Percentiles rank a stretch among this genome's conserved stretches.
Evolutionary conservation across 2,113 vertebrate species (phyloP).

Genomic region (Crotophaga sulcirostris): DNA sequence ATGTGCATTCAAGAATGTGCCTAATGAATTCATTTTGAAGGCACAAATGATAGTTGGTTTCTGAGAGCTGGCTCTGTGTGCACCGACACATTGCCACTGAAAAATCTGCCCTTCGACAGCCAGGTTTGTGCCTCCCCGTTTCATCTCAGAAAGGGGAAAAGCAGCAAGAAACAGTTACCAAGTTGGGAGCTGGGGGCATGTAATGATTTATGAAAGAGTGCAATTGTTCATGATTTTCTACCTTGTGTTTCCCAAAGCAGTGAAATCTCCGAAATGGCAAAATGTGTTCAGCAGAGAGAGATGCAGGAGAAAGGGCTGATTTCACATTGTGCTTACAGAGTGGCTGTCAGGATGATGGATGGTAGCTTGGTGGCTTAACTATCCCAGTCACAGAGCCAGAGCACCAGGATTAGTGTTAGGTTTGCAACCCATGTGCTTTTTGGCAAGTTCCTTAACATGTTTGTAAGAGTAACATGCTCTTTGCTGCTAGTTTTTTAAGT

Average conservation of each 20-base stretch:
- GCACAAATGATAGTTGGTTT: neutral
- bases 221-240: neutral
- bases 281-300: fast-evolving
- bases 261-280: neutral
- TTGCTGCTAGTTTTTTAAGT: neutral
- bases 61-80: fast-evolving
- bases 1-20: neutral
- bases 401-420: neutral
- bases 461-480: neutral
- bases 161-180: neutral
- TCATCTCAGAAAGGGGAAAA: neutral
- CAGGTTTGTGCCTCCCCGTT: neutral
- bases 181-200: fast-evolving
- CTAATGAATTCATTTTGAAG: neutral
- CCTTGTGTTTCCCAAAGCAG: neutral
- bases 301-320: neutral
- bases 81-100: fast-evolving
- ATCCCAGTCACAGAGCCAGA: neutral
- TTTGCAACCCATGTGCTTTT: neutral
- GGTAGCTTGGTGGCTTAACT: neutral
- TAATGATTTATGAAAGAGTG: neutral
- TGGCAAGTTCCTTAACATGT: neutral
- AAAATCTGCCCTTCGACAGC: neutral
- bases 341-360: neutral
- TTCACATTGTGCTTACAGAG: neutral